Conservation (phyloP, 2,888 invertebrate species). For the Phalera bucephala region DNA sequence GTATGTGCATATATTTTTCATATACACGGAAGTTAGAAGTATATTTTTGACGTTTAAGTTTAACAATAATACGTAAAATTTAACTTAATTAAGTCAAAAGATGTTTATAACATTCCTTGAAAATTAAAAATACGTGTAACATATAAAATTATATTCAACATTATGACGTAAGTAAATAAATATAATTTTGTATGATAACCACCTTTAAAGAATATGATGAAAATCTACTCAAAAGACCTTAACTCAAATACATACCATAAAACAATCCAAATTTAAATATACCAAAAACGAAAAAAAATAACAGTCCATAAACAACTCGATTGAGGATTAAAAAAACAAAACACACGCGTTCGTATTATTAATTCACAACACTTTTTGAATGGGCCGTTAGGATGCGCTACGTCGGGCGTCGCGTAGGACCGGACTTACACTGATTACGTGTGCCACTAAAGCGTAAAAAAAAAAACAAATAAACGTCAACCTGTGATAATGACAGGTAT, state of each 20-base stretch:
- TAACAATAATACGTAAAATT: too few species aligned
- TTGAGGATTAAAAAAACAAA: constrained; percentile 11
- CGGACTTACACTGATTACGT: constrained; percentile 57
- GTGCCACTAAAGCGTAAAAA: constrained; percentile 59
- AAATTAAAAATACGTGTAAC: too few species aligned
- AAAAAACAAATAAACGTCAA: constrained; percentile 58
- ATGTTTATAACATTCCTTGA: too few species aligned
- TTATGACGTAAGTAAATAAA: too few species aligned
- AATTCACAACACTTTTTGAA: constrained; percentile 24
- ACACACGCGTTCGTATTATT: constrained; percentile 23
- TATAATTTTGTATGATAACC: too few species aligned
- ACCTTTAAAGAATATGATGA: too few species aligned
- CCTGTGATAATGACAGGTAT: constrained; percentile 34
- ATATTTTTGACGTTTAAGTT: too few species aligned
- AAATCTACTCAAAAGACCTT: too few species aligned
- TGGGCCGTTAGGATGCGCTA: constrained; percentile 29
- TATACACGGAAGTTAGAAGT: too few species aligned
- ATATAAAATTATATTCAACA: too few species aligned
- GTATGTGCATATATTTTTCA: too few species aligned
- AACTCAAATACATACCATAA: neutral
- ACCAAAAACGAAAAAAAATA: neutral
- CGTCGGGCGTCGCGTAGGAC: constrained; percentile 51
- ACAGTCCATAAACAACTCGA: constrained; percentile 8
- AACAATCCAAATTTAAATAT: constrained; percentile 4
- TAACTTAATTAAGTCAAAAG: too few species aligned